These are phyloP conservation scores for Phasianus colchicus DNA, from an alignment of 2,113 vertebrate species.

Conservation along the genomic window DNA sequence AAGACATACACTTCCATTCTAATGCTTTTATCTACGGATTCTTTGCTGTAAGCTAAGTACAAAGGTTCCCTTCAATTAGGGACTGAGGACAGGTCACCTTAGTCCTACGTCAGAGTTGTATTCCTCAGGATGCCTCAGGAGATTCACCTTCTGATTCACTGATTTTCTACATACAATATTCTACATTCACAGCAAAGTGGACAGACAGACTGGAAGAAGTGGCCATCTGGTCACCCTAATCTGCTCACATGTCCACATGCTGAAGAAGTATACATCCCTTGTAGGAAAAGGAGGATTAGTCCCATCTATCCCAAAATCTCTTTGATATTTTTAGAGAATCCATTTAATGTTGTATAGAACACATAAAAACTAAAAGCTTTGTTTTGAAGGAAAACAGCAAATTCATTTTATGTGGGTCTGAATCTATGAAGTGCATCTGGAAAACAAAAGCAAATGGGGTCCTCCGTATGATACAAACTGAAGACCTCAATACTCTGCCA, in stretches of 20 bases:
- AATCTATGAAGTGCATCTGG: not conserved
- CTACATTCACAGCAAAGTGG: fast-evolving
- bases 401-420: not conserved
- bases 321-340: not conserved
- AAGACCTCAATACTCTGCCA: not conserved
- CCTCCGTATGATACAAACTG: not conserved
- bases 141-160: not conserved
- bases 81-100: not conserved
- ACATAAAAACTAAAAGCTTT: not conserved
- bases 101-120: not conserved
- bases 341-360: not conserved
- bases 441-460: not conserved
- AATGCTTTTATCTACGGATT: not conserved
- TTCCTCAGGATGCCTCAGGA: not conserved
- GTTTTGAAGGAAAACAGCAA: not conserved
- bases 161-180: not conserved
- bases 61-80: not conserved
- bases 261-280: not conserved
- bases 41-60: not conserved
- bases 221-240: not conserved
- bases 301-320: not conserved
- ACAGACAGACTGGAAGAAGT: not conserved
- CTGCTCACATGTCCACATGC: not conserved
- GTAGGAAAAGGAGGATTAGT: not conserved
- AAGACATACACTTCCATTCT: not conserved